Percentiles rank a stretch among this genome's conserved stretches.
phyloP scores from a whole-genome alignment of 2,888 invertebrate genomes.

The Aphidius colemani region DNA sequence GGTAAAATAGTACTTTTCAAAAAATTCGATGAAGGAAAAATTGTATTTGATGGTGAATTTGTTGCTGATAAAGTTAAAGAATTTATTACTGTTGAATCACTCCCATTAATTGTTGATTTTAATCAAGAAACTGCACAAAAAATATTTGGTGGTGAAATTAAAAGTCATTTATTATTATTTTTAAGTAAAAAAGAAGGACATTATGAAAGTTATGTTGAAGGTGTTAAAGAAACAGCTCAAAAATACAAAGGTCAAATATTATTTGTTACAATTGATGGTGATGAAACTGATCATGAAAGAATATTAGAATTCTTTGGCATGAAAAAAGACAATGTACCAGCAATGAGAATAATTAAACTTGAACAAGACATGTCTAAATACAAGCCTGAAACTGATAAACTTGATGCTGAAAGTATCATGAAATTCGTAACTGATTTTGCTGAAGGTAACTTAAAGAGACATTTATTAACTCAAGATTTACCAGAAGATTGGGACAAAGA shows the following conservation, averaged over 20 bases:
- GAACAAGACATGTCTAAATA: slow-evolving; percentile 98
- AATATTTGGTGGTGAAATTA: slow-evolving; percentile 97
- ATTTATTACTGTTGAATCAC: slow-evolving; percentile 81
- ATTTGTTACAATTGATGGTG: slow-evolving; percentile 94
- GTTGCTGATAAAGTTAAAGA: slow-evolving; percentile 74
- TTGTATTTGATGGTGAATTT: slow-evolving; percentile 73
- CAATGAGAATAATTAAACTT: slow-evolving; percentile 88
- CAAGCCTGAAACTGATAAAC: slow-evolving; percentile 82
- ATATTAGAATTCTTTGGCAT: slow-evolving; percentile 99
- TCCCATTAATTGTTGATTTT: slow-evolving; percentile 94
- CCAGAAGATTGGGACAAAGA: slow-evolving; percentile 97
- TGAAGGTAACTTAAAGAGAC: slow-evolving; percentile 92
- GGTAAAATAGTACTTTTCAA: slow-evolving; percentile 89
- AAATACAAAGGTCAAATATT: slow-evolving; percentile 89
- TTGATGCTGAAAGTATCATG: slow-evolving; percentile 71
- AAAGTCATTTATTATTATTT: slow-evolving; percentile 95
- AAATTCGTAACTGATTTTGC: slow-evolving; percentile 88
- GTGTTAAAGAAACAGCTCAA: slow-evolving; percentile 82
- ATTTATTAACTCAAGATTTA: slow-evolving; percentile 89
- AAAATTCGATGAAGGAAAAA: slow-evolving; percentile 88
- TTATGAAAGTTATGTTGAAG: slow-evolving; percentile 78
- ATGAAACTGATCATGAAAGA: slow-evolving; percentile 93
- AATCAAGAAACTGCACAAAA: slow-evolving; percentile 97
- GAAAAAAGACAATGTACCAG: slow-evolving; percentile 90
- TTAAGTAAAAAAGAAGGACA: slow-evolving; percentile 88